Base-by-base conservation (phyloP, 2,113 vertebrate genomes). In the Megalops atlanticus region DNA sequence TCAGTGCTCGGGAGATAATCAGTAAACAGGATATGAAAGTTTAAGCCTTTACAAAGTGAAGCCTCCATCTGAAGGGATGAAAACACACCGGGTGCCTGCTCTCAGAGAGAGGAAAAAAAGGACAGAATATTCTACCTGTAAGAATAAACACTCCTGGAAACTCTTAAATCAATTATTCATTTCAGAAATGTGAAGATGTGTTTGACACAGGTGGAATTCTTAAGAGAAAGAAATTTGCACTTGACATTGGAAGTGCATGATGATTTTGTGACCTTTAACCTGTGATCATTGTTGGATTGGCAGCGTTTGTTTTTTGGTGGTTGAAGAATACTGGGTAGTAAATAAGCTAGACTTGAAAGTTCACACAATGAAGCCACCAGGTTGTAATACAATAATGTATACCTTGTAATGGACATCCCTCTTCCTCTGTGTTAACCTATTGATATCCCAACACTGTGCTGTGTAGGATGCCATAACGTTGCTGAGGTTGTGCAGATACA, bases 1-100 rank as follows among this genome's bases (percentile, higher is more conserved):
- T 92, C 89, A 85, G 87, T 85, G 87, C 91, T 90, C 90, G 89
- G 84, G 93, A 91, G 92, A 91, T 84, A 91, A 90, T 85, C 79
- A 90, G 89, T 89, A 88, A 92, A 91, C 83, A 85, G 81, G 72
- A 90, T 89, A 84, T 78, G 86, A 90, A 90, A 74, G 77, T 27
- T 24, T 45, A 47, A 41, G 79, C 68, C 81, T 83, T 81, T 78
- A 74, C 49, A 79, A 81, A 85, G 80, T 83, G 81, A 76, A 54
- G 38, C 87, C 78, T 82, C 41, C 84, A 82, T 88, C 85, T 80
- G 47, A 80, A 83, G 89, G 90, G 89, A 88, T 89, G 91, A 83
- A 87, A 74, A 39, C 33, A 36, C 21, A 87, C 87, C 24, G 24
- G 72, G 11, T 80, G 83, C 84, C 76, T 81, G 81, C 84, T 81